Evolutionary conservation across 2,797 vertebrate genomes (phyloP).

Genomic region (Enteromius radiatus): DNA sequence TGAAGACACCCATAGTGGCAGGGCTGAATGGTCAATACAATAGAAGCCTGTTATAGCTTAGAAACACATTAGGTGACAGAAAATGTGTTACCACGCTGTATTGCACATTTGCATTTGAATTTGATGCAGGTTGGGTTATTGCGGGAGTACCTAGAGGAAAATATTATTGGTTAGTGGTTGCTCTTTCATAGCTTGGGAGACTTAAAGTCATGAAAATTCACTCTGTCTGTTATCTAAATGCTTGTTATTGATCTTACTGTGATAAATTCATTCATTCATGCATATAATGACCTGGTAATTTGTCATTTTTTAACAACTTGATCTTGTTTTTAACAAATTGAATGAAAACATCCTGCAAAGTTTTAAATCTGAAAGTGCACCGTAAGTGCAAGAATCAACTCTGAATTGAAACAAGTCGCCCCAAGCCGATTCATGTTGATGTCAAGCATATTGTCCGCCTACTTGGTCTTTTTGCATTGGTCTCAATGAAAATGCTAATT

Average conservation of each 20-base stretch:
- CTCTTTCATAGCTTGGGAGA: not conserved
- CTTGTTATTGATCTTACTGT: not conserved
- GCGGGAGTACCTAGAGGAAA: not conserved
- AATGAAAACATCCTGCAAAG: no score
- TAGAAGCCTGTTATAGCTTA: not conserved
- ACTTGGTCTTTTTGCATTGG: no score
- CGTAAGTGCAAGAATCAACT: no score
- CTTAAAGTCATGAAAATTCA: not conserved
- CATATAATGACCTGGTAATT: not conserved
- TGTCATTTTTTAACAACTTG: not conserved
- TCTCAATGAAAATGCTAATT: no score
- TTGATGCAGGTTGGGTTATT: not conserved
- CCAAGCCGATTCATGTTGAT: no score
- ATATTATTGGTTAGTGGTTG: not conserved
- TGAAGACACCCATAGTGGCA: conserved; percentile 13
- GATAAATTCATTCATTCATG: not conserved
- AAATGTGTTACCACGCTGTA: not conserved
- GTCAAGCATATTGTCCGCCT: no score
- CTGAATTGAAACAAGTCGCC: no score
- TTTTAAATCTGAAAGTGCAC: no score
- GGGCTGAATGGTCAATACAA: conserved; percentile 20
- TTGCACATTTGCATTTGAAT: conserved; percentile 20
- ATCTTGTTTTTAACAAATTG: not conserved
- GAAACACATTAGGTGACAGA: not conserved
- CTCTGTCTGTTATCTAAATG: not conserved